These are phyloP conservation scores for Listronotus bonariensis DNA, from an alignment of 1,140 invertebrate genomes.

Conservation along the genomic window DNA sequence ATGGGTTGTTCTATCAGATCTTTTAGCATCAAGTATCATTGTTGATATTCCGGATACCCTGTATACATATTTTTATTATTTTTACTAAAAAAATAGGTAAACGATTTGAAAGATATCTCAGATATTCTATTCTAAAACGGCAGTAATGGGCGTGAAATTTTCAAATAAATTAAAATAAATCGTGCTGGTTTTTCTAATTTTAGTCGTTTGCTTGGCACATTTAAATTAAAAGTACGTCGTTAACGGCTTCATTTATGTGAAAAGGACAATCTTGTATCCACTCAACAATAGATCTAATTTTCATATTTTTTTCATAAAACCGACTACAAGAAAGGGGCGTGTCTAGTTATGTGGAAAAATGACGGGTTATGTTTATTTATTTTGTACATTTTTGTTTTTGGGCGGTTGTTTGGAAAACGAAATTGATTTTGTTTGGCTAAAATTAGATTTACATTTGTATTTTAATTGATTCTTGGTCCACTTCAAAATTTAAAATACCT, in stretches of 20 bases:
- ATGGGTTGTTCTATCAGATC: no score
- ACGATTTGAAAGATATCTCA: no score
- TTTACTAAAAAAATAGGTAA: no score
- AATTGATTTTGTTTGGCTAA: slow-evolving; percentile 13
- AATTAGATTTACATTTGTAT: not conserved
- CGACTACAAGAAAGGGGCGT: slow-evolving; percentile 23
- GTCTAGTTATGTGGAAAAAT: slow-evolving; percentile 23
- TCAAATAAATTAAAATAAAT: slow-evolving; percentile 33
- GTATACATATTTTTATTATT: no score
- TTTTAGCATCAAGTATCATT: no score
- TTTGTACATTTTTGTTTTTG: slow-evolving; percentile 20
- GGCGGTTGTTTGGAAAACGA: slow-evolving; percentile 5
- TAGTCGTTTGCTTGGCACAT: slow-evolving; percentile 18
- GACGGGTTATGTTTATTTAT: slow-evolving; percentile 28
- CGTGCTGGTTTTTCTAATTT: slow-evolving; percentile 29
- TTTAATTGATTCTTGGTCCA: no score
- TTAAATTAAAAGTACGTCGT: slow-evolving; percentile 29
- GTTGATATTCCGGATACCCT: no score
- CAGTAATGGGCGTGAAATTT: slow-evolving; percentile 17
- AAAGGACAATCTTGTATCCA: slow-evolving; percentile 30
- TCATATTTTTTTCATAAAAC: slow-evolving; percentile 32
- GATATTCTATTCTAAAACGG: not conserved
- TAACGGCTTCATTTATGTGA: slow-evolving; percentile 34
- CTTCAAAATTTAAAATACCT: no score
- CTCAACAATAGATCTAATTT: slow-evolving; percentile 29